phyloP scores from a whole-genome alignment of 2,888 invertebrate genomes.

The Formica aserva region DNA sequence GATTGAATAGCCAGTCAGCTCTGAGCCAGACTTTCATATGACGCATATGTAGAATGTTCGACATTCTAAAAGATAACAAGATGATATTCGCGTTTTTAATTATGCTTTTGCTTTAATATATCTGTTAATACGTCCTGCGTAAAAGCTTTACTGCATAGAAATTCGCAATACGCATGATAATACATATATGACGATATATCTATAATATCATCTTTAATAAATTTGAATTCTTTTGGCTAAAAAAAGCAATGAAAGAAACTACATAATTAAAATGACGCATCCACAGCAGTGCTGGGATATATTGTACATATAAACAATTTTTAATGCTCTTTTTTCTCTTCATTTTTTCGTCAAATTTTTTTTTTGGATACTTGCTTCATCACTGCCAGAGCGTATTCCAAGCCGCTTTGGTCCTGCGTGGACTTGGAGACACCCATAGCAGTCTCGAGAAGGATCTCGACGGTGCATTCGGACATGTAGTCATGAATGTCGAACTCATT shows the following conservation, averaged over 20 bases:
- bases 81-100: neutral
- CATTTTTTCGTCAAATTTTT: neutral
- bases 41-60: conserved; percentile 93
- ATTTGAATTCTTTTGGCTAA: neutral
- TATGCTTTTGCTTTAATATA: neutral
- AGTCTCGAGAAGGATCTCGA: conserved; percentile 94
- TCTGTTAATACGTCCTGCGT: neutral
- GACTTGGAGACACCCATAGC: conserved; percentile 95
- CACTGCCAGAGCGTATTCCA: conserved; percentile 94
- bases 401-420: conserved; percentile 93
- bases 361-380: conserved; percentile 88
- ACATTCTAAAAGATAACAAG: conserved; percentile 87
- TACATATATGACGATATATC: neutral
- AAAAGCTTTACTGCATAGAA: neutral
- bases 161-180: neutral
- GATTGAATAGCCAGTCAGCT: conserved; percentile 92
- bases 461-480: conserved; percentile 94
- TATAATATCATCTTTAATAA: neutral
- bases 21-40: conserved; percentile 93
- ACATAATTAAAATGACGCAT: neutral
- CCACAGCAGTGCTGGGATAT: neutral
- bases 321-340: neutral
- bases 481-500: conserved; percentile 93
- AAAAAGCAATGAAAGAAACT: neutral
- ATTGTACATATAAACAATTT: neutral